Conservation (phyloP, 2,888 invertebrate genomes). For the Eumacrocentrus americanus region DNA sequence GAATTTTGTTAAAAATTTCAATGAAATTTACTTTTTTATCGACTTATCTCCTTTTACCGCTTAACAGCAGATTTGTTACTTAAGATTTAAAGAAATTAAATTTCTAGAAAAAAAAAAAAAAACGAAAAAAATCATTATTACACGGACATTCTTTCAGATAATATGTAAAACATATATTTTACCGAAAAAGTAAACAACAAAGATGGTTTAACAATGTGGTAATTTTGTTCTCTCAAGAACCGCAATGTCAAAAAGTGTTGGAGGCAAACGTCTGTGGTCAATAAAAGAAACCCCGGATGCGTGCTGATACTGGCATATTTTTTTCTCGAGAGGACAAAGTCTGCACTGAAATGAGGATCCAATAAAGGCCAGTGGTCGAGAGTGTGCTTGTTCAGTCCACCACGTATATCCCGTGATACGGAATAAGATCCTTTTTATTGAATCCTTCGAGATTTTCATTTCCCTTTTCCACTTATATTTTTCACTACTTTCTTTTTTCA, state of each 20-base stretch:
- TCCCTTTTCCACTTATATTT: not conserved
- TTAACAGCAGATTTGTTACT: too few species aligned
- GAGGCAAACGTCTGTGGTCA: conserved; percentile 40
- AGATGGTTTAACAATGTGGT: conserved; percentile 21
- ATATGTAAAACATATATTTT: too few species aligned
- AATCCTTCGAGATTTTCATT: not conserved
- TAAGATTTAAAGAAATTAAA: too few species aligned
- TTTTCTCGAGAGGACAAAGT: conserved; percentile 51
- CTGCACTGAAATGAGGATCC: conserved; percentile 51
- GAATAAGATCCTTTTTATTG: conserved; percentile 3
- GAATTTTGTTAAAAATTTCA: too few species aligned
- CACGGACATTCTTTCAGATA: too few species aligned
- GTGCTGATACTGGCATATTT: conserved; percentile 54
- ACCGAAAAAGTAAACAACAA: too few species aligned
- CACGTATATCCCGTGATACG: too few species aligned
- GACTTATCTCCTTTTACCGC: too few species aligned
- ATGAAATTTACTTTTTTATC: too few species aligned
- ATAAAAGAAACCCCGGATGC: conserved; percentile 47
- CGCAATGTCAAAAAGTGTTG: conserved; percentile 31
- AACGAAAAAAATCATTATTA: too few species aligned
- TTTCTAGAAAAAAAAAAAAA: too few species aligned
- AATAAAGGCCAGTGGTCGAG: conserved; percentile 43
- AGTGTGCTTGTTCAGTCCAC: not conserved
- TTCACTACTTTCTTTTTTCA: not conserved
- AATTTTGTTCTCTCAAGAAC: conserved; percentile 9